A percentile compares a stretch with the other conserved stretches of the same genome.
phyloP scores from a whole-genome alignment of 2,888 invertebrate species.

The Artemia sinica region DNA sequence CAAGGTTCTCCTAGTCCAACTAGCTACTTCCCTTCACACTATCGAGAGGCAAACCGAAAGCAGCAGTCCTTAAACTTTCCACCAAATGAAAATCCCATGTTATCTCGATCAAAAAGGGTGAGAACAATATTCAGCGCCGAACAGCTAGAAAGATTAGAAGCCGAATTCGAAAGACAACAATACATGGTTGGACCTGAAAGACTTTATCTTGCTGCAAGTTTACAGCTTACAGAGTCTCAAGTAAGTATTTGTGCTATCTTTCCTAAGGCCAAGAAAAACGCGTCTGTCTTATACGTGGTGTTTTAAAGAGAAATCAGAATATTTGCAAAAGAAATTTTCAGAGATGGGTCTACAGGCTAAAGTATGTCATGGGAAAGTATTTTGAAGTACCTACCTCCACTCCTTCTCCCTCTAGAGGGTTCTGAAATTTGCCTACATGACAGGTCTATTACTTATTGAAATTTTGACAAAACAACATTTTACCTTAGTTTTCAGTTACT shows the following conservation, averaged over 20 bases:
- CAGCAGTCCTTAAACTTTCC: background rate
- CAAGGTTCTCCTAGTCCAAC: background rate
- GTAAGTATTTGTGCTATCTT: conserved; percentile 36
- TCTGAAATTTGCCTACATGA: no score
- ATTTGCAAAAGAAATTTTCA: no score
- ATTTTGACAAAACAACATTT: no score
- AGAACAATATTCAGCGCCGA: conserved; percentile 92
- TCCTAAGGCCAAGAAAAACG: background rate
- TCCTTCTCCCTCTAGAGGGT: no score
- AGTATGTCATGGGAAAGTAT: no score
- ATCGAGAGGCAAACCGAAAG: conserved; percentile 11
- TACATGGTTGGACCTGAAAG: conserved; percentile 96
- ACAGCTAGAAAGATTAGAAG: conserved; percentile 77
- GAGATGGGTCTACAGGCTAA: no score
- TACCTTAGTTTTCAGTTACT: no score
- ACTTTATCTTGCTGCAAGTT: conserved; percentile 69
- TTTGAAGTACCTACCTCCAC: no score
- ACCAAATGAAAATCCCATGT: conserved; percentile 10
- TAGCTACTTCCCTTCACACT: background rate
- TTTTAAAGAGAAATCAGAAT: no score
- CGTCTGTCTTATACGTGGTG: no score
- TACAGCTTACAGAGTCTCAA: conserved; percentile 74
- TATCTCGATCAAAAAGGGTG: conserved; percentile 56
- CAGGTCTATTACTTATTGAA: no score
- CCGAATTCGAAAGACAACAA: conserved; percentile 86